A percentile compares a stretch with the other conserved stretches of the same genome.
These are phyloP conservation scores for Drosophila takahashii DNA, from an alignment of 1,140 invertebrate genomes.

Conservation along the genomic window DNA sequence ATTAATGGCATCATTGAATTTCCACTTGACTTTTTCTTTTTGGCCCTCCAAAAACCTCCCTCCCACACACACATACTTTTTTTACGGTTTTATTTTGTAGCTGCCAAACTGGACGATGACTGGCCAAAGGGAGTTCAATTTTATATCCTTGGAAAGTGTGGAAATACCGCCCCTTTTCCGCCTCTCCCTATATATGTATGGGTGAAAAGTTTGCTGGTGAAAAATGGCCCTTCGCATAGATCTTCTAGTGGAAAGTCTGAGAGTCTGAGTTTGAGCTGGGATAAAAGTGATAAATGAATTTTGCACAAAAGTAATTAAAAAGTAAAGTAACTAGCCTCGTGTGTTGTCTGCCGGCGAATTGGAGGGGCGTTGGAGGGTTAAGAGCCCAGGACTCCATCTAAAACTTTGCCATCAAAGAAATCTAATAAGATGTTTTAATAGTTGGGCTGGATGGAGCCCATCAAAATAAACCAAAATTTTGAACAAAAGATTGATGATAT, in stretches of 20 bases:
- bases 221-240: slow-evolving; percentile 78
- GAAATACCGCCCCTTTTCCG: background rate
- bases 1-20: slow-evolving; percentile 84
- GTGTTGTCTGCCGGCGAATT: slow-evolving; percentile 48
- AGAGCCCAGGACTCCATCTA: slow-evolving; percentile 31
- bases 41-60: slow-evolving; percentile 3
- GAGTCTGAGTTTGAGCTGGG: slow-evolving; percentile 72
- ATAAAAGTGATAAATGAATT: slow-evolving; percentile 84
- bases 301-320: slow-evolving; percentile 83
- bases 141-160: slow-evolving; percentile 58
- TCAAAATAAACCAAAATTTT: slow-evolving; percentile 68
- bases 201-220: slow-evolving; percentile 74
- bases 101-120: slow-evolving; percentile 80
- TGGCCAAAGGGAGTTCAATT: slow-evolving; percentile 80
- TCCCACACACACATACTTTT: slow-evolving; percentile 15
- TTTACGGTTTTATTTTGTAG: slow-evolving; percentile 45
- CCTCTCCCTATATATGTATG: slow-evolving; percentile 14
- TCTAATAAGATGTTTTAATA: slow-evolving; percentile 84
- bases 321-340: slow-evolving; percentile 82
- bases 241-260: slow-evolving; percentile 47
- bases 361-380: background rate
- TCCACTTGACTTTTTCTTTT: slow-evolving; percentile 78
- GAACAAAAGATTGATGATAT: slow-evolving; percentile 56
- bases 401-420: slow-evolving; percentile 76
- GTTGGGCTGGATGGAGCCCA: slow-evolving; percentile 41